Evolutionary conservation across 1,140 invertebrate genomes (phyloP), one percentile per base, ranked within the genome.

Genomic region (Drosophila sp.): DNA sequence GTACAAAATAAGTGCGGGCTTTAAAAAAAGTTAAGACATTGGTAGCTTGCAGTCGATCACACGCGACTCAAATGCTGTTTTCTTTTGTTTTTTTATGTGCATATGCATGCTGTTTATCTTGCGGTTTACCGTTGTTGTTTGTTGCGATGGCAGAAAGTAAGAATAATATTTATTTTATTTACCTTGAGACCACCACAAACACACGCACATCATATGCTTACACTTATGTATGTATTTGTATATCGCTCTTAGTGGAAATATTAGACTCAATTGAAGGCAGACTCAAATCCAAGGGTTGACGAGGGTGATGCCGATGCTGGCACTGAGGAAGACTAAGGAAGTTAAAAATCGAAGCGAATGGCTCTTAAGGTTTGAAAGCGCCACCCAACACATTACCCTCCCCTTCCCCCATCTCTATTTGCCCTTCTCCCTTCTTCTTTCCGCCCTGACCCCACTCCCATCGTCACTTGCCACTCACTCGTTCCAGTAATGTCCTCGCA

Each of bases 141-240:
- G 59, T 73, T 66, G 62, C 13, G 45, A 34, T 58, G 50, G 18
- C 65, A 62, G 73, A 72, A 80, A 59, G 45, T 62, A 63, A 51
- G 69, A 72, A 72, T 62, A 80, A 81, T 76, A 81, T 81, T 81
- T 81, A 81, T 81, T 76, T 62, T 72, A 50, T 72, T 65, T 78
- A 79, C 78, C 76, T 76, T 79, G 13, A 58, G 56, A 27, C 32
- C 29, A 46, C n/a, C 3, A 38, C 13, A 48, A 16, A 56, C 29
- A 29, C 46, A 67, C 5, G 29, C 21, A 41, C 38, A 48, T n/a
- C 54, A 53, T 34, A 14, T 8, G 46, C 46, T 36, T 64, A 25
- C 41, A 41, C 38, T 40, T 38, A 38, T 29, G 32, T 29, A 34
- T 48, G 40, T 43, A 29, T 72, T 45, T 70, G 14, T 14, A 36